Conservation (phyloP, 2,113 vertebrate genomes). For the Pituophis catenifer region DNA sequence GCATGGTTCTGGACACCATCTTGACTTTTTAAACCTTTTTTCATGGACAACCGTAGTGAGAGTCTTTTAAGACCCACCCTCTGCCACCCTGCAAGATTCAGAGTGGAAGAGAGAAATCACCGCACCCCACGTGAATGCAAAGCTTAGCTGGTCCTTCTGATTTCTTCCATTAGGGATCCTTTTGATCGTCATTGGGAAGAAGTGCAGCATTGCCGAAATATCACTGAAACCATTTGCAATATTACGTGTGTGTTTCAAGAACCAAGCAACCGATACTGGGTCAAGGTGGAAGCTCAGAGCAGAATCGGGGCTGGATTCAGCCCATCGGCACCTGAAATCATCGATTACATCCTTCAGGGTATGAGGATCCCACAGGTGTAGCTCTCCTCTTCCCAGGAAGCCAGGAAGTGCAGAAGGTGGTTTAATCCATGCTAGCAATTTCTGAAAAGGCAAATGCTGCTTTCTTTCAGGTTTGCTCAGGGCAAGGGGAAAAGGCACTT, state of each 20-base stretch:
- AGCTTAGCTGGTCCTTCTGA: background rate
- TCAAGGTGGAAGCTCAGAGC: constrained; percentile 50
- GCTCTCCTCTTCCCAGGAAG: background rate
- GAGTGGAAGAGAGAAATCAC: background rate
- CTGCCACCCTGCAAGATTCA: background rate
- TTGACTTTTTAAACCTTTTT: background rate
- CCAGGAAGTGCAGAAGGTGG: background rate
- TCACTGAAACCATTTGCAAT: constrained; percentile 47
- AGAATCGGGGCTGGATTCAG: fast-evolving
- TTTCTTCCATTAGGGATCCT: constrained; percentile 39
- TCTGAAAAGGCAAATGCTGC: no score
- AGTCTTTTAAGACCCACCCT: background rate
- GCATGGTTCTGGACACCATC: background rate
- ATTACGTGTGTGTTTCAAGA: constrained; percentile 65
- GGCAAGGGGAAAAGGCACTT: background rate
- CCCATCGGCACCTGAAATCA: constrained; percentile 53
- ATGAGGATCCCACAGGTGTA: background rate
- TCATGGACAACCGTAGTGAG: background rate
- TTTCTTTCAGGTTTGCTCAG: background rate
- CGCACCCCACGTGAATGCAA: fast-evolving
- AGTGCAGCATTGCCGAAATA: constrained; percentile 53
- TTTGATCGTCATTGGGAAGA: constrained; percentile 41
- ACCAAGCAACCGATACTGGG: constrained; percentile 48
- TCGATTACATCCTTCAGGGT: constrained; percentile 66
- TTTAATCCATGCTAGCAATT: background rate